Evolutionary conservation across 2,888 invertebrate species (phyloP).

Genomic region (Acleris cristana): DNA sequence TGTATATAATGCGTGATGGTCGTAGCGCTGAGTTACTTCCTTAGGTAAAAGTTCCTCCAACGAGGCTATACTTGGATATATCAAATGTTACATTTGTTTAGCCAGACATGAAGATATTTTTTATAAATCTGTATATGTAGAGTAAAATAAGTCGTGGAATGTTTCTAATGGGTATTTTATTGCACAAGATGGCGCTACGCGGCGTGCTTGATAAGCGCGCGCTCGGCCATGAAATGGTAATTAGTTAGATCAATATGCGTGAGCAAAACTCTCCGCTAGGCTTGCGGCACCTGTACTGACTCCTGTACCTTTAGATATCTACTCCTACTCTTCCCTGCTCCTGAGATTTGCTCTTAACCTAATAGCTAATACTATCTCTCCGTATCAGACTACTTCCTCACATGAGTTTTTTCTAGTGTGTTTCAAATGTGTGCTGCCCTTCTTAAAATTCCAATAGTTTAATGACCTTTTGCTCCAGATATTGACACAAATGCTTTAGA

Average conservation of each 20-base stretch:
- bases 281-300: neutral
- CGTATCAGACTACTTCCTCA: slow-evolving; percentile 6
- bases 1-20: slow-evolving; percentile 24
- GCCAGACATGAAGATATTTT: slow-evolving; percentile 40
- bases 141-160: slow-evolving; percentile 2
- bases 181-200: slow-evolving; percentile 65
- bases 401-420: slow-evolving; percentile 3
- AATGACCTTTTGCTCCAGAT: too few relatives aligned
- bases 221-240: slow-evolving; percentile 62
- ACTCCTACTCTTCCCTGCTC: slow-evolving; percentile 8
- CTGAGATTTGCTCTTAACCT: neutral
- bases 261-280: slow-evolving; percentile 1
- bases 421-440: neutral
- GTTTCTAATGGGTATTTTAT: slow-evolving; percentile 43
- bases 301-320: neutral
- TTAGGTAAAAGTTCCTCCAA: slow-evolving; percentile 13
- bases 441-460: too few relatives aligned
- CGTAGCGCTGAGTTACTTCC: slow-evolving; percentile 13
- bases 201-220: slow-evolving; percentile 56
- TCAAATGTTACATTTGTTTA: neutral
- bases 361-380: too few relatives aligned
- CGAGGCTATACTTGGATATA: slow-evolving; percentile 12
- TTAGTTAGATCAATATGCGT: slow-evolving; percentile 39
- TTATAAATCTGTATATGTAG: slow-evolving; percentile 43
- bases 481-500: too few relatives aligned